phyloP scores from a whole-genome alignment of 2,888 invertebrate genomes.

The Parascotia fuliginaria region DNA sequence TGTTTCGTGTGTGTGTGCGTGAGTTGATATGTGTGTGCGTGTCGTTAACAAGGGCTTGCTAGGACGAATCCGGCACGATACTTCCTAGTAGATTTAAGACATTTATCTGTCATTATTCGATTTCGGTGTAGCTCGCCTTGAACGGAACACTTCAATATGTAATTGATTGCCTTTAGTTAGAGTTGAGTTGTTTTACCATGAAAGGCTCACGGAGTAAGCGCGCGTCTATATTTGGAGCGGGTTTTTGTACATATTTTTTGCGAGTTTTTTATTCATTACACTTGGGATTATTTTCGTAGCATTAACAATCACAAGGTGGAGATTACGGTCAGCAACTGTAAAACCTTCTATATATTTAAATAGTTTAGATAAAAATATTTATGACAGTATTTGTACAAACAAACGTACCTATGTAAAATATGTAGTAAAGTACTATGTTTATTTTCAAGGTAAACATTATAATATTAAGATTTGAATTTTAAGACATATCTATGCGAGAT shows the following conservation, averaged over 20 bases:
- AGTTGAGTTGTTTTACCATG: conserved; percentile 35
- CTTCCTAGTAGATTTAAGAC: conserved; percentile 75
- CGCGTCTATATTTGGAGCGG: conserved; percentile 34
- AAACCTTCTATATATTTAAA: conserved; percentile 6
- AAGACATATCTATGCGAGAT: no score
- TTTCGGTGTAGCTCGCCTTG: conserved; percentile 73
- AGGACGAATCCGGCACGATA: conserved; percentile 76
- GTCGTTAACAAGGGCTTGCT: conserved; percentile 64
- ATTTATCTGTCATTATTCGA: conserved; percentile 66
- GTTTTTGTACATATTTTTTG: conserved; percentile 32
- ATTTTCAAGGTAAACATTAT: no score
- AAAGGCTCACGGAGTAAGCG: conserved; percentile 28
- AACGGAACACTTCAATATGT: conserved; percentile 50
- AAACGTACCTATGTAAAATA: background rate
- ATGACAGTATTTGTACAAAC: background rate
- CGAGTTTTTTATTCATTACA: conserved; percentile 12
- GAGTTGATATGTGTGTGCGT: conserved; percentile 41
- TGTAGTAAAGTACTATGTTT: no score
- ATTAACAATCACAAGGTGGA: conserved; percentile 4
- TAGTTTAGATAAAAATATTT: background rate
- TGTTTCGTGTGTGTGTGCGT: conserved; percentile 30
- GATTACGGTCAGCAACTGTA: conserved; percentile 8
- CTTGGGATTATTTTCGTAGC: conserved; percentile 18
- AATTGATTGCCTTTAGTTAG: conserved; percentile 26
- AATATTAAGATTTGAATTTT: no score